Evolutionary conservation across 2,797 vertebrate genomes (phyloP).

Genomic region (Lutjanus argentimaculatus): DNA sequence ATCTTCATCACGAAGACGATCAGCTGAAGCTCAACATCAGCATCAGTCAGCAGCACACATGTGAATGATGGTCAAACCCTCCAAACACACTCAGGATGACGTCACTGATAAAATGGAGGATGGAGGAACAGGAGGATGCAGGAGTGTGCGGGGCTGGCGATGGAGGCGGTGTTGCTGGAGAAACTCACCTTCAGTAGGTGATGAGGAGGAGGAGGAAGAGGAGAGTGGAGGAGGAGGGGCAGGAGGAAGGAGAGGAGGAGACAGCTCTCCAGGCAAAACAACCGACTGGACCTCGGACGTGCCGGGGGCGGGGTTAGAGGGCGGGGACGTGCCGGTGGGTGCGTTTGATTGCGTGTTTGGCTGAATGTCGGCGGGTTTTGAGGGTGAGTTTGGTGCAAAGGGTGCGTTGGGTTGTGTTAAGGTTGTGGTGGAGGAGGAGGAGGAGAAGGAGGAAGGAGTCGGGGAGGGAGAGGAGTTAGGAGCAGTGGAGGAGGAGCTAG

Average conservation of each 20-base stretch:
- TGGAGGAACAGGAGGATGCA: neutral
- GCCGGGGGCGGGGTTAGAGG: constrained; percentile 63
- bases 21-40: too few species aligned
- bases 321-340: constrained; percentile 34
- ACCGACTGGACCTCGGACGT: constrained; percentile 78
- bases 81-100: too few species aligned
- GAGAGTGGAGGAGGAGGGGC: constrained; percentile 68
- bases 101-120: neutral
- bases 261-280: constrained; percentile 86
- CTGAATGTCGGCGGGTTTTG: constrained; percentile 45
- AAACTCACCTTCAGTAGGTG: constrained; percentile 93
- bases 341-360: constrained; percentile 28
- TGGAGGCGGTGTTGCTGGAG: neutral
- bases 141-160: neutral
- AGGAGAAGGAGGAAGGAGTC: constrained; percentile 76
- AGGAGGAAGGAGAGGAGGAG: constrained; percentile 90
- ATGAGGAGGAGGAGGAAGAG: constrained; percentile 82
- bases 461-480: constrained; percentile 83
- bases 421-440: constrained; percentile 77
- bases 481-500: constrained; percentile 77
- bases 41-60: too few species aligned
- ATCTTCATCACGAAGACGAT: too few species aligned
- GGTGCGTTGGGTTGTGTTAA: constrained; percentile 76
- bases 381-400: constrained; percentile 75
- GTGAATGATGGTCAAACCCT: too few species aligned